Percentiles rank a stretch among this genome's conserved stretches.
These are phyloP conservation scores for Teleogryllus oceanicus DNA, from an alignment of 2,888 invertebrate genomes.

Conservation along the genomic window DNA sequence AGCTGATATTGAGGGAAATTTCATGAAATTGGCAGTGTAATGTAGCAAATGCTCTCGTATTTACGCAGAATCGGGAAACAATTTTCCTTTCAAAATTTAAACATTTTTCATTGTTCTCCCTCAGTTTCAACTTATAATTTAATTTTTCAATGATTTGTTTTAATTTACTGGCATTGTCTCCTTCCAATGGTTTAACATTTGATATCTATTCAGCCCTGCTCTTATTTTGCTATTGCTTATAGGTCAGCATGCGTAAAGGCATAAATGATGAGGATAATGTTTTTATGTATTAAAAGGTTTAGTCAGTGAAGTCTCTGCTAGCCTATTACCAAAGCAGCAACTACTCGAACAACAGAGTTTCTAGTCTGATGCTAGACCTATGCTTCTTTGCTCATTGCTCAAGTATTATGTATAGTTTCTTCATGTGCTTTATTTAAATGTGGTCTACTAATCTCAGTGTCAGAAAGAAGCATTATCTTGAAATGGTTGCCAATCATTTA, in stretches of 20 bases:
- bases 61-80: no score
- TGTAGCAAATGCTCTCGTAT: no score
- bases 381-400: conserved; percentile 7
- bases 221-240: neutral
- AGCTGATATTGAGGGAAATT: no score
- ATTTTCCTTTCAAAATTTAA: no score
- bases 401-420: neutral
- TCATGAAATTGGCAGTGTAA: no score
- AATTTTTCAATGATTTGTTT: neutral
- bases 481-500: neutral
- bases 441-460: neutral
- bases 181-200: neutral
- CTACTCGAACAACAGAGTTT: neutral
- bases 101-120: no score
- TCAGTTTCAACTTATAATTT: no score
- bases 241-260: neutral
- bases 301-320: neutral
- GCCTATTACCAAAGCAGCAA: conserved; percentile 7
- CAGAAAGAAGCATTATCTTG: neutral
- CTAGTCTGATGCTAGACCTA: neutral
- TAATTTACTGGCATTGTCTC: neutral
- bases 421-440: neutral
- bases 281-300: neutral
- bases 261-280: neutral
- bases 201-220: no score